Evolutionary conservation across 2,797 vertebrate species (phyloP).

Genomic region (Fistularia tabacaria): DNA sequence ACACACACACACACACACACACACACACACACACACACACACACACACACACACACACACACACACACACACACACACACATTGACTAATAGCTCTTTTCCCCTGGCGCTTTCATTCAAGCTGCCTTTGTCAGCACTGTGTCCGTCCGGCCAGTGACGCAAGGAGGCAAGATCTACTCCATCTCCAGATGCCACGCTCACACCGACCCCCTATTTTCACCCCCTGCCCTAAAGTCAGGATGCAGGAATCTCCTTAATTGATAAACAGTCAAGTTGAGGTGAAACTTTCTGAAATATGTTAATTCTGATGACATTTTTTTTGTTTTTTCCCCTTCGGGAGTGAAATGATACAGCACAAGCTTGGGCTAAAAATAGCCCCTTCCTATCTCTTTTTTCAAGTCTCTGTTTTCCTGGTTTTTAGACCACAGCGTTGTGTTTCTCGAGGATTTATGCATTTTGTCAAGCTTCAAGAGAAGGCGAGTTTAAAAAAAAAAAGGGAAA

Average conservation of each 20-base stretch:
- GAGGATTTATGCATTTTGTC: constrained; percentile 20
- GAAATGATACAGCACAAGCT: constrained; percentile 40
- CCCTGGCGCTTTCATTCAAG: constrained; percentile 26
- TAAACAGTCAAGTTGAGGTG: constrained; percentile 46
- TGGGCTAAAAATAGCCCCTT: constrained; percentile 19
- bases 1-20: constrained; percentile 8
- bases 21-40: no score
- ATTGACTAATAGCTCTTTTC: constrained; percentile 31
- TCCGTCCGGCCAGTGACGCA: constrained; percentile 41
- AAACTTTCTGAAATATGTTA: no score
- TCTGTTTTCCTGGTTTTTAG: background rate
- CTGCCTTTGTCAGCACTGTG: constrained; percentile 54
- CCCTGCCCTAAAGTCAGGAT: constrained; percentile 55
- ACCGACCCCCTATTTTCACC: constrained; percentile 28
- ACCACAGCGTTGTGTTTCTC: background rate
- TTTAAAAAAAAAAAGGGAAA: constrained; percentile 7
- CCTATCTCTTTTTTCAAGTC: background rate
- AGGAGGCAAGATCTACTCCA: constrained; percentile 52
- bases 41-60: constrained; percentile 10
- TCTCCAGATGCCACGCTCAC: constrained; percentile 21
- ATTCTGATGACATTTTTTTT: constrained; percentile 35
- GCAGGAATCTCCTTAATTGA: constrained; percentile 50
- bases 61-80: constrained; percentile 3
- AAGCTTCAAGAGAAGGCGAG: no score
- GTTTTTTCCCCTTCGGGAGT: constrained; percentile 17